Evolutionary conservation across 53 echinoderm and acorn worm species (phyloP), one percentile per base, ranked within the genome.

Genomic region (Hippasteria phrygiana): DNA sequence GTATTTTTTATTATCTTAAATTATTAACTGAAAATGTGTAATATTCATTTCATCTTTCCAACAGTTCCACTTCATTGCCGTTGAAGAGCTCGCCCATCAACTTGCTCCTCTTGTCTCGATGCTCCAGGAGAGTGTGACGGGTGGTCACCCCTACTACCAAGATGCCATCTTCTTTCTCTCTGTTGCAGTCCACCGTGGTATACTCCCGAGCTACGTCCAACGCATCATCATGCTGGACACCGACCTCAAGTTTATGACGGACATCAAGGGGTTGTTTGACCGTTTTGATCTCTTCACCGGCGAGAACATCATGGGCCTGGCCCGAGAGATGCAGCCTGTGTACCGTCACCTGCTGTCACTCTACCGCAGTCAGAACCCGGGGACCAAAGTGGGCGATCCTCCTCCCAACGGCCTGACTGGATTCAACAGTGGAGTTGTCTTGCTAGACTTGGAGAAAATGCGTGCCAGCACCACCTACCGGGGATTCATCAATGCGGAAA

Each of bases 131-230:
- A 46, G 93, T 55, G 90, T 97, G 0, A 90, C 88, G 24, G 88
- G 92, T 20, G 87, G 86, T 7, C 93, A 97, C 64, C 95, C 95
- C 0, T 97, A 97, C 94, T 97, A 95, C 97, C 91, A 78, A 55
- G 97, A 97, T 64, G 91, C 97, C 87, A 97, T 97, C 50, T 97
- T 97, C 94, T 97, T 92, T 42, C 89, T 97, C 33, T 97, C 97
- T 5, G 90, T 95, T 69, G 95, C 93, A 24, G 67, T 97, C 4
- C 97, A 97, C 46, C 62, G 83, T 40, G 93, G 89, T 27, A 87
- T 97, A 46, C 89, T 97, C 29, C 97, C 97, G 0, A 87, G 85
- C 42, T 82, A 97, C 22, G 94, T 97, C 74, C 87, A 93, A 20
- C 91, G 54, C 11, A 37, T 97, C 34, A 12, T 92, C 76, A 95